Evolutionary conservation across 2,797 vertebrate genomes (phyloP).

Genomic region (Amniataba percoides): DNA sequence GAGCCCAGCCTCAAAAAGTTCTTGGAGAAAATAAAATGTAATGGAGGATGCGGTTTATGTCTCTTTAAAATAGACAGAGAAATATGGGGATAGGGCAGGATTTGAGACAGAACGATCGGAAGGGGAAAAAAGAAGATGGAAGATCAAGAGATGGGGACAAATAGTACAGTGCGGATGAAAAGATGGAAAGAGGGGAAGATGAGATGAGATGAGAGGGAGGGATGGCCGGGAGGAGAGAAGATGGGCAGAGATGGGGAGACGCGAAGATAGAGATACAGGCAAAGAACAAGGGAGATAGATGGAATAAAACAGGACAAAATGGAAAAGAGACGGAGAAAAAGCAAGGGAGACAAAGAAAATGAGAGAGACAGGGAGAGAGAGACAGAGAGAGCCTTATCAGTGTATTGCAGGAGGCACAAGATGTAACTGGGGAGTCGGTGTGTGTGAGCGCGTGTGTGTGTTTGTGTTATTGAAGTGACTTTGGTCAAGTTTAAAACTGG

Average conservation of each 20-base stretch:
- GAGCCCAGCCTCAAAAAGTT: neutral
- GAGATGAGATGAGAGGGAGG: neutral
- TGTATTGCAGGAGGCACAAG: slow-evolving; percentile 81
- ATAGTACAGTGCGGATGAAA: slow-evolving; percentile 1
- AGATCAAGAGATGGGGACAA: slow-evolving; percentile 30
- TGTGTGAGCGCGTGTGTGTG: slow-evolving; percentile 43
- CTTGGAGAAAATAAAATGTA: slow-evolving; percentile 5
- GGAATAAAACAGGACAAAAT: slow-evolving; percentile 58
- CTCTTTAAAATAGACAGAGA: neutral
- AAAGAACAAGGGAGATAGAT: slow-evolving; percentile 37
- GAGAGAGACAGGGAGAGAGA: slow-evolving; percentile 60
- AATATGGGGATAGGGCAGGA: neutral
- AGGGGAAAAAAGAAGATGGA: neutral
- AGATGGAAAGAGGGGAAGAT: slow-evolving; percentile 17
- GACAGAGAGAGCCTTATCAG: slow-evolving; percentile 79
- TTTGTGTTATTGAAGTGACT: slow-evolving; percentile 82
- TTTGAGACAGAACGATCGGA: neutral
- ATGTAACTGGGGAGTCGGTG: slow-evolving; percentile 79
- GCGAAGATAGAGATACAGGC: slow-evolving; percentile 26
- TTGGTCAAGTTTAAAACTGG: slow-evolving; percentile 80
- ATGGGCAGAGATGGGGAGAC: slow-evolving; percentile 15
- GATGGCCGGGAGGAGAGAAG: neutral
- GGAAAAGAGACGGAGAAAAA: slow-evolving; percentile 55
- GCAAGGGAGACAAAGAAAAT: slow-evolving; percentile 71
- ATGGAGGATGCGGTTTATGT: neutral